Conservation (phyloP, 2,888 invertebrate species). For the Nephrotoma appendiculata region DNA sequence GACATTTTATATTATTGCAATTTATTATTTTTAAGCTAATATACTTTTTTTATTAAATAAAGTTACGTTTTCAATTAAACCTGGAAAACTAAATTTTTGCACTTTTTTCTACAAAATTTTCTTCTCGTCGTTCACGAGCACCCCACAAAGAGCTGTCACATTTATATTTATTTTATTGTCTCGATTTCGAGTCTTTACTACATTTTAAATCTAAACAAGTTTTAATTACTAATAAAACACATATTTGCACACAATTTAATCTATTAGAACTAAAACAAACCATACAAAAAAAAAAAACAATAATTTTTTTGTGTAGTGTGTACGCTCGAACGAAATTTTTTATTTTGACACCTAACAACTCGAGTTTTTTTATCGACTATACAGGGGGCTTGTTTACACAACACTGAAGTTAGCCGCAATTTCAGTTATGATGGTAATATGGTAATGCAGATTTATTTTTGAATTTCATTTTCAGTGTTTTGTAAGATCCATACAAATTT, state of each 20-base stretch:
- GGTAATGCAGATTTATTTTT: too few species aligned
- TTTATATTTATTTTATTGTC: background rate
- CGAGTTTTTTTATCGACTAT: background rate
- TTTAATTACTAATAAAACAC: background rate
- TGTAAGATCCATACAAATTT: too few species aligned
- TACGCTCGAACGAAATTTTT: background rate
- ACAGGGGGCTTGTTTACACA: background rate
- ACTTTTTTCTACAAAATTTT: background rate
- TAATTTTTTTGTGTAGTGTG: background rate
- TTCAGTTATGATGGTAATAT: background rate
- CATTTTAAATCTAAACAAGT: background rate
- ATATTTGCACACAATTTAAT: background rate
- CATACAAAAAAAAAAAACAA: background rate
- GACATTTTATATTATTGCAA: slow-evolving; percentile 22
- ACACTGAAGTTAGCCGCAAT: background rate
- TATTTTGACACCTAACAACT: background rate
- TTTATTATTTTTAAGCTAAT: background rate
- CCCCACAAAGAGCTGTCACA: background rate
- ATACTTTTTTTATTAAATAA: background rate
- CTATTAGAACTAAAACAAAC: background rate
- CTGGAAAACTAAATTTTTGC: background rate
- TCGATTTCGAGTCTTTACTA: background rate
- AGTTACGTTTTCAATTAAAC: background rate
- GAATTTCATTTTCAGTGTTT: too few species aligned
- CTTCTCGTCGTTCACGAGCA: background rate